phyloP scores from a whole-genome alignment of 2,888 invertebrate species.

The Ceramica pisi region DNA sequence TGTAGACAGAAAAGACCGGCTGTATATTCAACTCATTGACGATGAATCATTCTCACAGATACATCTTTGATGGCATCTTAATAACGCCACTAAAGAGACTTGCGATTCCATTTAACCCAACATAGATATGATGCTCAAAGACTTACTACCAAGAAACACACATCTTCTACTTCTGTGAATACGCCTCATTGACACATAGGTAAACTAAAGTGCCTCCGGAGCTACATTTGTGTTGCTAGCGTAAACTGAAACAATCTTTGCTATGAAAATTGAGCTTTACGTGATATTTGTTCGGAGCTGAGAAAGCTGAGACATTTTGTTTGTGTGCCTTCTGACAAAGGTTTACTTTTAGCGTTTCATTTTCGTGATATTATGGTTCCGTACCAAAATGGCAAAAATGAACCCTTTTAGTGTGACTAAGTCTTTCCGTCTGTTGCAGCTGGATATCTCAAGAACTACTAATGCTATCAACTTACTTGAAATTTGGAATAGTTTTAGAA shows the following conservation, averaged over 20 bases:
- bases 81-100: background rate
- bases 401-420: too few relatives aligned
- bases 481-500: too few relatives aligned
- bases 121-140: slow-evolving; percentile 15
- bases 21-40: background rate
- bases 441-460: too few relatives aligned
- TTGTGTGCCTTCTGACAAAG: slow-evolving; percentile 6
- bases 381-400: too few relatives aligned
- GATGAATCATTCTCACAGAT: background rate
- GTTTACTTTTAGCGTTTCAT: background rate
- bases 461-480: too few relatives aligned
- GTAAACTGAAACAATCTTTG: slow-evolving; percentile 32
- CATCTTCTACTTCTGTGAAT: slow-evolving; percentile 17
- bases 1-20: too few relatives aligned
- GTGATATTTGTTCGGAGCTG: background rate
- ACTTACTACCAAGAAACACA: background rate
- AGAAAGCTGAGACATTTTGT: slow-evolving; percentile 1
- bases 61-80: slow-evolving; percentile 3
- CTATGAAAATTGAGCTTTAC: slow-evolving; percentile 33
- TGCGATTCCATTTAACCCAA: background rate
- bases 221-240: slow-evolving; percentile 3
- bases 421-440: too few relatives aligned
- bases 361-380: background rate
- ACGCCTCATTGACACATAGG: slow-evolving; percentile 34
- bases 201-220: slow-evolving; percentile 26